Evolutionary conservation across 2,113 vertebrate genomes (phyloP).

Genomic region (Monopterus albus): DNA sequence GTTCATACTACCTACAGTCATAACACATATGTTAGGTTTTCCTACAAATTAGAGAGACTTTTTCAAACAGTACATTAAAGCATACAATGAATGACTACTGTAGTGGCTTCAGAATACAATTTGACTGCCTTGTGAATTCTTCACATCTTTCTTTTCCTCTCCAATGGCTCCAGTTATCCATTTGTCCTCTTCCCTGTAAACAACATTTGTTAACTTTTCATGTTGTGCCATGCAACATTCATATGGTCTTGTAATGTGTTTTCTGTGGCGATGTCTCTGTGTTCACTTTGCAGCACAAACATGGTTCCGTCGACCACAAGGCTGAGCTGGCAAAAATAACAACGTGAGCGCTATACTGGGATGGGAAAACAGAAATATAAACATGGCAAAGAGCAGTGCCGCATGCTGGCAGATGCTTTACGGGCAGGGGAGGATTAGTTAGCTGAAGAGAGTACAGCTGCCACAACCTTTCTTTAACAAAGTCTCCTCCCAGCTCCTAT

Average conservation of each 20-base stretch:
- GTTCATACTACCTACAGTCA: too few species aligned
- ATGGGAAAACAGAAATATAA: constrained; percentile 59
- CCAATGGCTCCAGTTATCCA: too few species aligned
- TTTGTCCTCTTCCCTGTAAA: constrained; percentile 21
- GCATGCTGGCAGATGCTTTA: constrained; percentile 36
- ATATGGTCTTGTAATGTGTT: constrained; percentile 40
- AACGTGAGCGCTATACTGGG: constrained; percentile 50
- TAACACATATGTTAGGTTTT: too few species aligned
- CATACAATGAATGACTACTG: too few species aligned
- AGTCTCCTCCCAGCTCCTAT: constrained; percentile 30
- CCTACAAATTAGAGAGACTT: too few species aligned
- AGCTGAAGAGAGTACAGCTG: constrained; percentile 25
- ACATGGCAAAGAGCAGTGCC: constrained; percentile 45
- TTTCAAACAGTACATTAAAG: too few species aligned
- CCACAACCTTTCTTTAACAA: constrained; percentile 29
- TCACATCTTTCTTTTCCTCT: too few species aligned
- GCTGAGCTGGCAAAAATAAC: constrained; percentile 69
- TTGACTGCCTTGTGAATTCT: too few species aligned
- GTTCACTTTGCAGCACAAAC: constrained; percentile 51
- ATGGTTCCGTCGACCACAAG: constrained; percentile 62
- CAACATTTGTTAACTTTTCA: constrained; percentile 28
- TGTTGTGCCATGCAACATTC: constrained; percentile 32
- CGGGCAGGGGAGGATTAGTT: constrained; percentile 46
- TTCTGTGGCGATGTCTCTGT: constrained; percentile 25
- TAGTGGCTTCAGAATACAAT: too few species aligned